A percentile compares a stretch with the other conserved stretches of the same genome.
Evolutionary conservation across 2,113 vertebrate species (phyloP).

Genomic region (Oryzias melastigma): DNA sequence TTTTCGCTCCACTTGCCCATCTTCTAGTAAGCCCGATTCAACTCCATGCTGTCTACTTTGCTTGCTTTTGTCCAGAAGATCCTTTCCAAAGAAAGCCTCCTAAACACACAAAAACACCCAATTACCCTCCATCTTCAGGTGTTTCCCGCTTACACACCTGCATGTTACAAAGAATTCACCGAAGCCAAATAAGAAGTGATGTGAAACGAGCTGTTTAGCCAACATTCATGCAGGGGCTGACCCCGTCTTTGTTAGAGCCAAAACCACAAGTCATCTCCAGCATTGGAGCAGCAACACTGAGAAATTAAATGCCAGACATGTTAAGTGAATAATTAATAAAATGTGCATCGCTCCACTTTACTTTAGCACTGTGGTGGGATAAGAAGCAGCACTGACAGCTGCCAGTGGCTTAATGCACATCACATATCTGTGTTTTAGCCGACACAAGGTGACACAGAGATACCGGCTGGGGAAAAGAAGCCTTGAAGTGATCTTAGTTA

Average conservation of each 20-base stretch:
- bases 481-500: constrained; percentile 45
- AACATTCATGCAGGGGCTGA: constrained; percentile 18
- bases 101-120: constrained; percentile 58
- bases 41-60: constrained; percentile 84
- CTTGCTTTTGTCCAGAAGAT: constrained; percentile 92
- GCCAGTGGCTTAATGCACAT: constrained; percentile 60
- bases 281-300: constrained; percentile 36
- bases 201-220: constrained; percentile 18
- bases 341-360: constrained; percentile 48
- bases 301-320: constrained; percentile 72
- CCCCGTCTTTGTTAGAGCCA: constrained; percentile 30
- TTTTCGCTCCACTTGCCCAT: constrained; percentile 83
- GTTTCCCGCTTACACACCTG: constrained; percentile 8
- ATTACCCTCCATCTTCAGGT: constrained; percentile 24
- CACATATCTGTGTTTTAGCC: constrained; percentile 50
- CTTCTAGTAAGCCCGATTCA: constrained; percentile 80
- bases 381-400: constrained; percentile 62
- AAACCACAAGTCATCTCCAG: constrained; percentile 47
- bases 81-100: constrained; percentile 98
- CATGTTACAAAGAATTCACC: not conserved
- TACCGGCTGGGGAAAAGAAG: constrained; percentile 35
- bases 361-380: constrained; percentile 18
- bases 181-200: constrained; percentile 18
- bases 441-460: constrained; percentile 62
- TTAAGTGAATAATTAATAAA: constrained; percentile 75